phyloP scores from a whole-genome alignment of 2,888 invertebrate species.

The Hoplodrina blanda region DNA sequence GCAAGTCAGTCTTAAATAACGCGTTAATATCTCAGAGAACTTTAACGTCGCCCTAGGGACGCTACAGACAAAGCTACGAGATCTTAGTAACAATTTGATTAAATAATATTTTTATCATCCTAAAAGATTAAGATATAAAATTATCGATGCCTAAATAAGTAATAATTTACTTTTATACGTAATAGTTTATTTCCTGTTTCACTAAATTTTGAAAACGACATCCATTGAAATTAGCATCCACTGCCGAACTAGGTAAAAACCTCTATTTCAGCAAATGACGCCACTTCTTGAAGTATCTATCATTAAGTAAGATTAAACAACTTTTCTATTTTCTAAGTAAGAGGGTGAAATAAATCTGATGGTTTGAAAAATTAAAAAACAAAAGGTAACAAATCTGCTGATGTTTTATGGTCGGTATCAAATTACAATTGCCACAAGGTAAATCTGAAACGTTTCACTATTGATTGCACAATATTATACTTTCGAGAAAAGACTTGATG shows the following conservation, averaged over 20 bases:
- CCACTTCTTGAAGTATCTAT: too few relatives aligned
- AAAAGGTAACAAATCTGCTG: conserved; percentile 55
- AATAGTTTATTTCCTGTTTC: too few relatives aligned
- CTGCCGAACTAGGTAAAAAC: too few relatives aligned
- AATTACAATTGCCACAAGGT: conserved; percentile 66
- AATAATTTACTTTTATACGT: too few relatives aligned
- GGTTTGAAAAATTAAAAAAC: conserved; percentile 43
- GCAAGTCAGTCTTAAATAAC: conserved; percentile 64
- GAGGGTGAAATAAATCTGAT: conserved; percentile 16
- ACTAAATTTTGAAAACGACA: too few relatives aligned
- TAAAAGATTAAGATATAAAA: too few relatives aligned
- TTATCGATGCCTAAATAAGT: too few relatives aligned
- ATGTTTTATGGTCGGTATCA: conserved; percentile 55
- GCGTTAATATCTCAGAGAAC: conserved; percentile 54
- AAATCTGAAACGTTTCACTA: conserved; percentile 71
- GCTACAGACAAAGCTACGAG: conserved; percentile 44
- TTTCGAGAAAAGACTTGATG: conserved; percentile 72
- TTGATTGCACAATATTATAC: conserved; percentile 70
- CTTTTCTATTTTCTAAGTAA: too few relatives aligned
- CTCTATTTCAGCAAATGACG: too few relatives aligned
- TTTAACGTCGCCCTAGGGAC: conserved; percentile 55
- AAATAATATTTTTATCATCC: conserved; percentile 13
- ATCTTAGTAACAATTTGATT: conserved; percentile 22
- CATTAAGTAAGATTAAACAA: too few relatives aligned
- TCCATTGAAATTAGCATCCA: too few relatives aligned